Base-by-base conservation (phyloP, 2,113 vertebrate species). In the Alexandromys fortis region DNA sequence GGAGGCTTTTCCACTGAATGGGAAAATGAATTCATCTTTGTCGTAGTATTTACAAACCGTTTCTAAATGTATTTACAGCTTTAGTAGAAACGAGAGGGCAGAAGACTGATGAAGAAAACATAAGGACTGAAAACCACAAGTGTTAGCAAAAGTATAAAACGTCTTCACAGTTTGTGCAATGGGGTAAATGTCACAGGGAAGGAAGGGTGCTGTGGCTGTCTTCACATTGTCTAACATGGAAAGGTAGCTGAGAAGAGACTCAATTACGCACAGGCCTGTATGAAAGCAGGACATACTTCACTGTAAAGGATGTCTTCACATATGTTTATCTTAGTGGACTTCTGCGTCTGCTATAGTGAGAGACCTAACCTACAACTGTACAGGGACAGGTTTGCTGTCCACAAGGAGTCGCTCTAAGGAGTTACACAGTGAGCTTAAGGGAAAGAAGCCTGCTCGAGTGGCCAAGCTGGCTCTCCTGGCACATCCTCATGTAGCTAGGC, bases 211-310 rank as follows among this genome's bases (percentile, higher is more conserved):
- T 95, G 97, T 98, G 98, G 97, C 97, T 98, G 98, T 94, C 97
- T 99, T 99, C 99, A 99, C 98, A 99, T 99, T 99, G 98, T 98
- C 97, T 98, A 92, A 47, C 95, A 96, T 96, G 22, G 97, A 97
- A 98, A 98, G 98, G 98, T 98, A 98, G 98, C 97, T 98, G 96
- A 95, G 98, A 97, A 98, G 98, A 98, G 98, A 99, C 98, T 98
- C 98, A 98, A 98, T 98, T 98, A 98, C 98, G 98, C 98, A 98
- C 98, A 98, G 97, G 95, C 98, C 98, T 97, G 70, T 95, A 87
- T 67, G 95, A 97, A 98, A 97, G 97, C 92, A 98, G 95, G 86
- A 98, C 96, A 97, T 96, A 98, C 87, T 98, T 96, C 96, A 98
- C 97, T 97, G 97, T 97, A 98, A 98, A 97, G 97, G 97, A 97